Conservation (phyloP, 2,797 vertebrate species). For the Tapirus indicus region DNA sequence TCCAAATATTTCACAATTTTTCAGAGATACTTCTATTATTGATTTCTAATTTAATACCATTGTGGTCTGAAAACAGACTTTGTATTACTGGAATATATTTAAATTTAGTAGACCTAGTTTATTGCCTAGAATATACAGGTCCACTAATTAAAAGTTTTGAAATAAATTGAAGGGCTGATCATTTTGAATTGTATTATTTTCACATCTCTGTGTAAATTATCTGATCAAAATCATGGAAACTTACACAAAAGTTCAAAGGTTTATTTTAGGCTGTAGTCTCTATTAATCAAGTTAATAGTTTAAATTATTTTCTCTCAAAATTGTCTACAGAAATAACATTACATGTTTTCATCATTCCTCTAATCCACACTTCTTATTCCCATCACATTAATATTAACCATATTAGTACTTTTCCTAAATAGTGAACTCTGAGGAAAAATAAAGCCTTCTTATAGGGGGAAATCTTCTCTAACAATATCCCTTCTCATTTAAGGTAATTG, state of each 20-base stretch:
- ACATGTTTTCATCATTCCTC: not conserved
- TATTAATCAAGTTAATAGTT: not conserved
- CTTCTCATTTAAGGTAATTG: not conserved
- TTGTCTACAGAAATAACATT: not conserved
- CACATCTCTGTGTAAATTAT: not conserved
- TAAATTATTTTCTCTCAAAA: not conserved
- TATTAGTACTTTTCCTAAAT: not conserved
- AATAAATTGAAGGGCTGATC: not conserved
- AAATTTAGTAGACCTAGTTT: not conserved
- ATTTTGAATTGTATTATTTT: not conserved
- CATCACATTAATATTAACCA: not conserved
- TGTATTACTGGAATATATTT: not conserved
- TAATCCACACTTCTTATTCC: not conserved
- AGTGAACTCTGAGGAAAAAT: not conserved
- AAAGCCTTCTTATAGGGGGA: not conserved
- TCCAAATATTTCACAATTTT: not conserved
- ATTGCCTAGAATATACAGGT: not conserved
- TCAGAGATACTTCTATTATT: not conserved
- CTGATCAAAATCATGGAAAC: not conserved
- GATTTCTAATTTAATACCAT: not conserved
- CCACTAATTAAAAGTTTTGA: not conserved
- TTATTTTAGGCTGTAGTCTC: not conserved
- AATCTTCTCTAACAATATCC: not conserved
- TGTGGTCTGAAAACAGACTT: not conserved
- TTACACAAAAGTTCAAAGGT: not conserved